A percentile compares a stretch with the other conserved stretches of the same genome.
These are phyloP conservation scores for Nerophis lumbriciformis DNA, from an alignment of 2,113 vertebrate genomes.

Conservation along the genomic window DNA sequence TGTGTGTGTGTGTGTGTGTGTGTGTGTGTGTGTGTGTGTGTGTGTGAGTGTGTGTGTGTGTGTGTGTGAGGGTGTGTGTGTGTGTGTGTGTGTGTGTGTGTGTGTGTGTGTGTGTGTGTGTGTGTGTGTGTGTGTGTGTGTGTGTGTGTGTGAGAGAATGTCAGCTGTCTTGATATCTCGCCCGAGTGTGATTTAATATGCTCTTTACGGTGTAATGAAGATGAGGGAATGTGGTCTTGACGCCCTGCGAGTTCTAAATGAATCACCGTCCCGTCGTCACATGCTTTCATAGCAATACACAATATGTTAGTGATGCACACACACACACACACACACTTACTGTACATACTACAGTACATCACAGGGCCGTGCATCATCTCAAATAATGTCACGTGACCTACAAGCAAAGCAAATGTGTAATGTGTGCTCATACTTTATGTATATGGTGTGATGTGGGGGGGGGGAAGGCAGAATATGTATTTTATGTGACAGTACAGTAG, in stretches of 20 bases:
- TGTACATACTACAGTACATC: not conserved
- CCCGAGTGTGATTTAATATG: conserved; percentile 44
- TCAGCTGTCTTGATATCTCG: conserved; percentile 22
- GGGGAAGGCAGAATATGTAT: not conserved
- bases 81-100: conserved; percentile 13
- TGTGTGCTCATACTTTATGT: conserved; percentile 9
- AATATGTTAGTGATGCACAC: conserved; percentile 7
- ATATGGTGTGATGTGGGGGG: not conserved
- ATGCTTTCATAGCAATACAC: conserved; percentile 16
- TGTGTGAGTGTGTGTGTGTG: conserved; percentile 20
- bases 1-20: not conserved
- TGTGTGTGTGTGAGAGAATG: conserved; percentile 10
- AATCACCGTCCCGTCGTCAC: conserved; percentile 30
- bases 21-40: conserved; percentile 32
- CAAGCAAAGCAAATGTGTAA: conserved; percentile 15
- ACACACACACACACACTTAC: conserved; percentile 12
- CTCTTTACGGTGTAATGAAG: conserved; percentile 41
- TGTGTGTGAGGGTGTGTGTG: conserved; percentile 1
- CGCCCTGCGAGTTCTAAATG: conserved; percentile 26
- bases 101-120: conserved; percentile 27
- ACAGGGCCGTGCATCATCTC: conserved; percentile 8
- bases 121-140: conserved; percentile 16
- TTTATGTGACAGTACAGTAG: too few relatives aligned
- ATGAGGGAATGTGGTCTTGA: conserved; percentile 26
- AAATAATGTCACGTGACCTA: conserved; percentile 21